Evolutionary conservation across 1,140 invertebrate genomes (phyloP), one percentile per base, ranked within the genome.

Genomic region (Tetramorium alpestre): DNA sequence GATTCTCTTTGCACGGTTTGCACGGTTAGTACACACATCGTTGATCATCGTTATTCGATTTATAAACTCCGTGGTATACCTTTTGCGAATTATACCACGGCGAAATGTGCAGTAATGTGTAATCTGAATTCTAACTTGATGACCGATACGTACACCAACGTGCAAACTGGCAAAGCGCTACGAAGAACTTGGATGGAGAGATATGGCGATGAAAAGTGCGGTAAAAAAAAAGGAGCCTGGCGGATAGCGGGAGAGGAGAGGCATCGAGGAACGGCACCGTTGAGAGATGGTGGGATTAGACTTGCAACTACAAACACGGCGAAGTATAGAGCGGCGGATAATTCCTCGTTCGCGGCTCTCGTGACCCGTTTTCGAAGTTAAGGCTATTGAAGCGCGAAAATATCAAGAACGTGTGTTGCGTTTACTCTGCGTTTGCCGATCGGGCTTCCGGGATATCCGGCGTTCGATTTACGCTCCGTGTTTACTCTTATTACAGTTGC

Each of bases 351-450:
- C 86, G 75, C 88, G 88, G 75, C 67, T 85, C 49, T 77, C 51
- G 25, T 75, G 88, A 87, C 88, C 88, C 88, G 75, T 58, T 90
- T 90, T 69, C 75, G n/a, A 89, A 89, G 88, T 86, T 89, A 80
- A 86, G 85, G 78, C 87, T 89, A 89, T 89, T 56, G 88, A 73
- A 44, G 56, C 28, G 67, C 8, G 69, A 22, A 75, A 84, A 84
- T 84, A 84, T 84, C 80, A 73, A 47, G 69, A 84, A 82, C 54
- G 41, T 84, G 80, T 60, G 41, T 73, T 60, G 54, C 54, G 54
- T 84, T 73, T 75, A 84, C 13, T 7, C 28, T 33, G 62, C 44
- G 33, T 56, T 78, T n/a, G 60, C 47, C 25, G 62, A 8, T 16
- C 25, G 54, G 41, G 67, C 65, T 60, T 75, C 5, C 41, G 28